phyloP scores from a whole-genome alignment of 2,888 invertebrate genomes.

The Hydrotaea cyrtoneurina region DNA sequence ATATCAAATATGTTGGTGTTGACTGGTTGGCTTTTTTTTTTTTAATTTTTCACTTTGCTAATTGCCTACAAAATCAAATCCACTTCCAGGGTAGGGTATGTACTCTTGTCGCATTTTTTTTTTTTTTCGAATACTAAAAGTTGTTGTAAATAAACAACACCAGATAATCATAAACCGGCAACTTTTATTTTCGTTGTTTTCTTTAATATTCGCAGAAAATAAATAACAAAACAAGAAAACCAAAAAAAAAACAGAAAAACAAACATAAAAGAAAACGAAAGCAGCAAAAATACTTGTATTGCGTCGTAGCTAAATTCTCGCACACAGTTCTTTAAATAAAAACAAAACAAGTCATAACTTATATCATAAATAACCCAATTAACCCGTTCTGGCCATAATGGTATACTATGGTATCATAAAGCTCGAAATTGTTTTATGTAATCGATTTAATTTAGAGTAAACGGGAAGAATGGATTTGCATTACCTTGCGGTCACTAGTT shows the following conservation, averaged over 20 bases:
- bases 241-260: constrained; percentile 30
- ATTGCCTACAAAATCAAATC: neutral
- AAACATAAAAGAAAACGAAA: constrained; percentile 31
- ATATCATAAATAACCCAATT: constrained; percentile 8
- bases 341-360: constrained; percentile 29
- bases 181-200: neutral
- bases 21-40: no score
- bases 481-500: no score
- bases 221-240: constrained; percentile 1
- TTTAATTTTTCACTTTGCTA: neutral
- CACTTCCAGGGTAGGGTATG: no score
- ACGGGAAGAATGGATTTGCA: no score
- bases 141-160: constrained; percentile 24
- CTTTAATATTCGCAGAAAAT: neutral
- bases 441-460: no score
- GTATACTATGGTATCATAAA: no score
- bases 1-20: neutral
- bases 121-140: neutral
- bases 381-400: neutral
- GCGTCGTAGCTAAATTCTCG: constrained; percentile 39
- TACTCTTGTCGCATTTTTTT: neutral
- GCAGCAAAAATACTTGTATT: constrained; percentile 32
- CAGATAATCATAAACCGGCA: constrained; percentile 36
- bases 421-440: no score
- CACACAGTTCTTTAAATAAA: neutral